Base-by-base conservation (phyloP, 2,113 vertebrate genomes). In the Danionella cerebrum region DNA sequence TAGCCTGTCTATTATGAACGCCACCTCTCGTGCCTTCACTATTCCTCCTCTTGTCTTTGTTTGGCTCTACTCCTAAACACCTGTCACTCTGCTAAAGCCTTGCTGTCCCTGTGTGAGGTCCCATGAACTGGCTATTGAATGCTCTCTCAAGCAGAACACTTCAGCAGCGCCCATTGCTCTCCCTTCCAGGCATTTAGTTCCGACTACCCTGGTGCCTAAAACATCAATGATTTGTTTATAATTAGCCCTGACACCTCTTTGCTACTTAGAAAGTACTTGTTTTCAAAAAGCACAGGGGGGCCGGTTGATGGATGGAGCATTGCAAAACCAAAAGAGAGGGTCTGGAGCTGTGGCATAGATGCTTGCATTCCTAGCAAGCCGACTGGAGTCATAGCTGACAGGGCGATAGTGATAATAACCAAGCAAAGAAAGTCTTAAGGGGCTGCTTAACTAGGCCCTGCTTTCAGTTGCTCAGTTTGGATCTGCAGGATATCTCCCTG, bases 211-310 rank as follows among this genome's bases (percentile, higher is more conserved):
- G 76, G 31, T 67, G 65, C 64, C 79, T 76, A 62, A 74, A 84
- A 79, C 86, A 86, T 88, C 83, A 83, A 83, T 81, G 85, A 85
- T 85, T 86, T 86, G 86, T 88, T 88, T 89, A 89, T 88, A 89
- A 89, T 90, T 89, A 90, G 87, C 84, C 59, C 76, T 84, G 84
- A 80, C 85, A 88, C 84, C 82, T 88, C 86, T 84, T 69, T 71
- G 84, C 83, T 84, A 84, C 84, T 90, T 86, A 84, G 75, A 83
- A 83, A 85, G 81, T 83, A 83, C 84, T 87, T 86, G 84, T 85
- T 87, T 86, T 85, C 66, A 7, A 48, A 86, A 85, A 85, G 76
- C 80, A 79, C 83, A 79, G 80, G 74, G 70, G 52, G 54, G 29
- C 39, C 57, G 25, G 59, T 55, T 70, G 67, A 66, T 41, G 53